Percentiles rank a stretch among this genome's conserved stretches.
Conservation (phyloP, 2,113 vertebrate species). For the Pygathrix nemaeus region DNA sequence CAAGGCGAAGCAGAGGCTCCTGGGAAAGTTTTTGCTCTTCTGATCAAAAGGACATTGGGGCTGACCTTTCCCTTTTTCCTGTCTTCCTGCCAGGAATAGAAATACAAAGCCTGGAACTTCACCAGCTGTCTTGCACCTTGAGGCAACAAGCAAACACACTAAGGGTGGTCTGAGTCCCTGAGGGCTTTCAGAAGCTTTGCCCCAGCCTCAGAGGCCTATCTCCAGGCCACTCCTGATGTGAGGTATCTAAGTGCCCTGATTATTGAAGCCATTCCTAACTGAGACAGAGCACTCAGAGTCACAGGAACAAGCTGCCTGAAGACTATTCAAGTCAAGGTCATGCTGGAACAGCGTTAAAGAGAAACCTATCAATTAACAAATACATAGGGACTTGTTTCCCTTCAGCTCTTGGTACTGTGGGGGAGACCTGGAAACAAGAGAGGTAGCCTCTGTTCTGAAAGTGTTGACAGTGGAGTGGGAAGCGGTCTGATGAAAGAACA, state of each 20-base stretch:
- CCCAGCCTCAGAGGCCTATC: background rate
- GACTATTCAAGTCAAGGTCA: background rate
- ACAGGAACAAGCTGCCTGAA: background rate
- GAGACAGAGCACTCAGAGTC: background rate
- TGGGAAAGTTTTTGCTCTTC: slow-evolving; percentile 18
- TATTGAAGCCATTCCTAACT: background rate
- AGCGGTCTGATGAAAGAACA: background rate
- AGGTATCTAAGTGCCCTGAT: background rate
- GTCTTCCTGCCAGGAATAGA: background rate
- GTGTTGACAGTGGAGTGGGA: background rate
- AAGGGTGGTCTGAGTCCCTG: background rate
- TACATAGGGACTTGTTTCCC: background rate
- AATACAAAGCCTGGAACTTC: background rate
- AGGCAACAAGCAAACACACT: background rate
- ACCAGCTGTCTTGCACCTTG: background rate
- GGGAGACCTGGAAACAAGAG: slow-evolving; percentile 35
- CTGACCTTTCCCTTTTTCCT: background rate
- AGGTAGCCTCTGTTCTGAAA: slow-evolving; percentile 16
- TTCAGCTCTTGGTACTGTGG: slow-evolving; percentile 5
- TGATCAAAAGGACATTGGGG: background rate
- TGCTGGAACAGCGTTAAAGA: background rate
- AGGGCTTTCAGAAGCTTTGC: background rate
- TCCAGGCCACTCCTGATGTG: background rate
- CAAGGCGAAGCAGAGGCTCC: background rate
- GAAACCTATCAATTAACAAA: background rate